These are phyloP conservation scores for Procapra przewalskii DNA, from an alignment of 2,113 vertebrate species.

Conservation along the genomic window DNA sequence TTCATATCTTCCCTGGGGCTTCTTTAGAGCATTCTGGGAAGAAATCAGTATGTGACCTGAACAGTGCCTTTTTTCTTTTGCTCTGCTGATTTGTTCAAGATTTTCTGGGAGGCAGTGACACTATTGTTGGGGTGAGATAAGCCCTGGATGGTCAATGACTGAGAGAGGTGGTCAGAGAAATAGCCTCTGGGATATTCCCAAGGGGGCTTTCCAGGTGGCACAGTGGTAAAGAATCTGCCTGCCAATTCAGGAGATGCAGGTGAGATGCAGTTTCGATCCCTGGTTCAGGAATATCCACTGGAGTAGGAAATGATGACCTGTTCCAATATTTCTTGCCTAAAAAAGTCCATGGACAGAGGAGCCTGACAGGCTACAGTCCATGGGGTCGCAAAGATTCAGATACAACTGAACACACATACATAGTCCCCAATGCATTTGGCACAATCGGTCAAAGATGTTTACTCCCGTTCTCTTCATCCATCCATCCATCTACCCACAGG, in stretches of 20 bases:
- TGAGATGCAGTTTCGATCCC: neutral
- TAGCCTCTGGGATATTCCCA: too few relatives aligned
- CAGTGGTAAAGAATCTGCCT: neutral
- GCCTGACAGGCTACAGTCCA: neutral
- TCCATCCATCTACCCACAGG: neutral
- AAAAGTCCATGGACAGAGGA: neutral
- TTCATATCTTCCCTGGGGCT: neutral
- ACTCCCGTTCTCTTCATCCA: neutral
- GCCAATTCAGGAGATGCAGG: neutral
- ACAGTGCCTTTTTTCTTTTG: too few relatives aligned
- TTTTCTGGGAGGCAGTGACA: neutral
- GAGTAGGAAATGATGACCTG: neutral
- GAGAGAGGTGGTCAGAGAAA: neutral
- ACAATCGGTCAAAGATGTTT: too few relatives aligned
- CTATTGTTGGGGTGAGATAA: too few relatives aligned
- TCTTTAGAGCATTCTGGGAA: neutral
- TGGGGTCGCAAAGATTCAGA: neutral
- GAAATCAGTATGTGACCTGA: neutral
- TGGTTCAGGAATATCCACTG: neutral
- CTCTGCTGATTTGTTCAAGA: neutral
- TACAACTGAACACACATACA: neutral
- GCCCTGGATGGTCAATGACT: neutral
- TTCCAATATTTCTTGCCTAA: neutral
- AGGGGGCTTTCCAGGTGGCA: neutral
- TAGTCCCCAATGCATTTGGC: neutral